These are phyloP conservation scores for Bungarus multicinctus DNA, from an alignment of 2,113 vertebrate genomes.

Conservation along the genomic window DNA sequence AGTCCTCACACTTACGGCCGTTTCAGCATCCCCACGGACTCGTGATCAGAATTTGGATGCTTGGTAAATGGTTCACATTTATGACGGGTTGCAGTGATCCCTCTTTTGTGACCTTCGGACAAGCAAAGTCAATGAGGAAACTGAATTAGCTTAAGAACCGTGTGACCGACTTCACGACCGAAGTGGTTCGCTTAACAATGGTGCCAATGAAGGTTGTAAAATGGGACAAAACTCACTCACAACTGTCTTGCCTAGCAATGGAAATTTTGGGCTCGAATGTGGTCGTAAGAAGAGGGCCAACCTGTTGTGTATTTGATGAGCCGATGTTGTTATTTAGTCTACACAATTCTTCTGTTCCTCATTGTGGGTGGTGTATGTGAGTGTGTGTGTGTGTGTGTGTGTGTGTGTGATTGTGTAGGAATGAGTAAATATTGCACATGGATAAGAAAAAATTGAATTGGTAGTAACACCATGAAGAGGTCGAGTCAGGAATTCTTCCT, in stretches of 20 bases:
- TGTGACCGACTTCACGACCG: not conserved
- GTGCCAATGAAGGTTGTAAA: not conserved
- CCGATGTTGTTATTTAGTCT: not conserved
- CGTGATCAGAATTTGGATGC: not conserved
- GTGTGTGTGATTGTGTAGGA: not conserved
- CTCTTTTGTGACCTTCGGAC: not conserved
- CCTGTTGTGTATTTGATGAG: not conserved
- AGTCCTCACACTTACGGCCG: not conserved
- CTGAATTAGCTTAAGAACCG: not conserved
- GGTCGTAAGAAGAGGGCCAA: not conserved
- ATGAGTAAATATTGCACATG: not conserved
- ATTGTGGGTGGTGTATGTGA: not conserved
- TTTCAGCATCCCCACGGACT: too few species aligned
- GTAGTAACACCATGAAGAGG: not conserved
- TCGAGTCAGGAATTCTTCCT: not conserved
- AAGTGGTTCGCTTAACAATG: too few species aligned
- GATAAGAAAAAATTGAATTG: not conserved
- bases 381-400: too few species aligned
- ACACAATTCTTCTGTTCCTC: not conserved
- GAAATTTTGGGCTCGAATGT: not conserved
- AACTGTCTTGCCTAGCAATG: not conserved
- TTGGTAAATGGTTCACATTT: not conserved
- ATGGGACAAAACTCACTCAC: not conserved
- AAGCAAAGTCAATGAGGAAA: too few species aligned
- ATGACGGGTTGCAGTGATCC: not conserved